phyloP scores from a whole-genome alignment of 2,113 vertebrate genomes.

The Clarias gariepinus region DNA sequence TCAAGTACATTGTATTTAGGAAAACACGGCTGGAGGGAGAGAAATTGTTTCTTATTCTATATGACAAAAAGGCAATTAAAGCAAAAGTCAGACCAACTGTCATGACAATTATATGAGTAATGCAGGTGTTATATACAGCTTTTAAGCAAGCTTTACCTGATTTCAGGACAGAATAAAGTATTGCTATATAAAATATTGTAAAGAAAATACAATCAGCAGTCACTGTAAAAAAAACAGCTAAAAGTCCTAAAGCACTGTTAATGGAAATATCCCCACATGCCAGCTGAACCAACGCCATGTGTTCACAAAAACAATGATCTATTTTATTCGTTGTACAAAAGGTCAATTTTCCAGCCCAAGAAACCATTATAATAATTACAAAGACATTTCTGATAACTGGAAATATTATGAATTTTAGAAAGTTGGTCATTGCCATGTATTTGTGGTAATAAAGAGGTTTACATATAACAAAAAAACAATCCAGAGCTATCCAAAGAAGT shows the following conservation, averaged over 20 bases:
- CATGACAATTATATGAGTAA: constrained; percentile 49
- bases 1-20: constrained; percentile 51
- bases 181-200: constrained; percentile 31
- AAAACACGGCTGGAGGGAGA: constrained; percentile 49
- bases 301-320: constrained; percentile 64
- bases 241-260: constrained; percentile 59
- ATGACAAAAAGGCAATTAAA: constrained; percentile 47
- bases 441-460: constrained; percentile 51
- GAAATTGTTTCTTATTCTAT: constrained; percentile 52
- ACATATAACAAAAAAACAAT: constrained; percentile 56
- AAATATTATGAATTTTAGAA: constrained; percentile 20
- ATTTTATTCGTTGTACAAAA: constrained; percentile 61
- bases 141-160: constrained; percentile 37
- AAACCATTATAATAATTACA: constrained; percentile 7
- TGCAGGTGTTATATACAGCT: constrained; percentile 46
- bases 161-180: constrained; percentile 30
- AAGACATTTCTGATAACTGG: constrained; percentile 41
- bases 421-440: constrained; percentile 15
- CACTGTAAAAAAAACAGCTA: constrained; percentile 22
- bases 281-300: constrained; percentile 65
- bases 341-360: constrained; percentile 37
- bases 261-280: constrained; percentile 60
- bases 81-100: constrained; percentile 32
- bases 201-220: constrained; percentile 43
- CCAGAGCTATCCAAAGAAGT: constrained; percentile 64